These are phyloP conservation scores for Orthosia gothica DNA, from an alignment of 2,888 invertebrate species.

Conservation along the genomic window DNA sequence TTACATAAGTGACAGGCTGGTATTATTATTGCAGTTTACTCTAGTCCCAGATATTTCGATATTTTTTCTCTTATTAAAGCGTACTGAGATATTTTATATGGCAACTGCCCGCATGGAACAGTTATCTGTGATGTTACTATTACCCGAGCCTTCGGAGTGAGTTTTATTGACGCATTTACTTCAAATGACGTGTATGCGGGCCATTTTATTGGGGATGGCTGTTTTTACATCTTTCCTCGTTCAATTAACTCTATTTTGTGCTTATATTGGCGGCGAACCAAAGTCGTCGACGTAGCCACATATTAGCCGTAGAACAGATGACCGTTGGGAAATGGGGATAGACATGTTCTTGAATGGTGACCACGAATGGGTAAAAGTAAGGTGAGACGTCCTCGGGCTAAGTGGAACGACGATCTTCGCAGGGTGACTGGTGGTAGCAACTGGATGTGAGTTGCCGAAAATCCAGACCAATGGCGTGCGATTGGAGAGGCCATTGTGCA, in stretches of 20 bases:
- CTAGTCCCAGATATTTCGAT: conserved; percentile 12
- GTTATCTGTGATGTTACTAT: conserved; percentile 69
- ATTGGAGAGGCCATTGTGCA: too few species aligned
- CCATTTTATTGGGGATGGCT: conserved; percentile 69
- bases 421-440: too few species aligned
- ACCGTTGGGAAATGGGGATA: too few species aligned
- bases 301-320: too few species aligned
- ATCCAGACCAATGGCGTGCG: too few species aligned
- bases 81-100: conserved; percentile 60
- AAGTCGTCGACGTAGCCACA: too few species aligned
- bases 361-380: too few species aligned
- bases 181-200: conserved; percentile 78
- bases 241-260: conserved; percentile 20
- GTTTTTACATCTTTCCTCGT: conserved; percentile 60
- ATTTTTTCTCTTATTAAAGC: conserved; percentile 40
- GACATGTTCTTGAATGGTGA: too few species aligned
- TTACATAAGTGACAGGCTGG: too few species aligned
- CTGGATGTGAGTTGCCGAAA: too few species aligned
- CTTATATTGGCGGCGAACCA: neutral
- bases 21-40: neutral
- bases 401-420: too few species aligned
- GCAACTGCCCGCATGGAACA: conserved; percentile 74
- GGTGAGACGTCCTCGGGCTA: too few species aligned
- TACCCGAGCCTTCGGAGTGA: conserved; percentile 70
- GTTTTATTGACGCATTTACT: conserved; percentile 79